Evolutionary conservation across 2,113 vertebrate genomes (phyloP).

Genomic region (Bungarus multicinctus): DNA sequence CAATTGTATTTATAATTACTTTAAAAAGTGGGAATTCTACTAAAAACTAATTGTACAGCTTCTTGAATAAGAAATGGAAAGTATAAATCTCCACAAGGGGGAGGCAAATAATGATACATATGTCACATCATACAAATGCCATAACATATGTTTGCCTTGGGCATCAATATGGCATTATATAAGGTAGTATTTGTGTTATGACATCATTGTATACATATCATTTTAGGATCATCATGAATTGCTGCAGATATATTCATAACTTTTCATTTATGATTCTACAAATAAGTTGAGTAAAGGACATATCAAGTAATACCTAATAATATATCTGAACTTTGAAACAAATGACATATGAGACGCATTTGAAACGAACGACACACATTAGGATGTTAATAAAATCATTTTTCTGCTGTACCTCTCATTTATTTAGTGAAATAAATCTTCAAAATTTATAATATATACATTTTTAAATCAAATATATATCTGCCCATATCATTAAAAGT

Average conservation of each 20-base stretch:
- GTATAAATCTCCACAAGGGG: background rate
- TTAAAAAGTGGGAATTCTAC: background rate
- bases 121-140: background rate
- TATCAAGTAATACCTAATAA: background rate
- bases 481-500: background rate
- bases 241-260: background rate
- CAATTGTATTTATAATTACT: background rate
- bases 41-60: background rate
- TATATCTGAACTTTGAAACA: background rate
- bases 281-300: background rate
- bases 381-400: background rate
- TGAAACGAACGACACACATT: background rate
- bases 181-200: background rate
- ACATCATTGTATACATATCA: background rate
- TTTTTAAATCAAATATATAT: background rate
- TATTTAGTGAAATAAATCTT: background rate
- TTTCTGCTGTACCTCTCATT: background rate
- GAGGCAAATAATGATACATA: background rate
- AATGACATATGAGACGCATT: background rate
- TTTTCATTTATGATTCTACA: background rate
- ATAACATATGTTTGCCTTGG: background rate
- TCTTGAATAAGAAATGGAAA: background rate
- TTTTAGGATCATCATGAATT: background rate
- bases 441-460: background rate
- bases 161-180: background rate